Base-by-base conservation (phyloP, 2,888 invertebrate genomes). In the Apantesis nais region DNA sequence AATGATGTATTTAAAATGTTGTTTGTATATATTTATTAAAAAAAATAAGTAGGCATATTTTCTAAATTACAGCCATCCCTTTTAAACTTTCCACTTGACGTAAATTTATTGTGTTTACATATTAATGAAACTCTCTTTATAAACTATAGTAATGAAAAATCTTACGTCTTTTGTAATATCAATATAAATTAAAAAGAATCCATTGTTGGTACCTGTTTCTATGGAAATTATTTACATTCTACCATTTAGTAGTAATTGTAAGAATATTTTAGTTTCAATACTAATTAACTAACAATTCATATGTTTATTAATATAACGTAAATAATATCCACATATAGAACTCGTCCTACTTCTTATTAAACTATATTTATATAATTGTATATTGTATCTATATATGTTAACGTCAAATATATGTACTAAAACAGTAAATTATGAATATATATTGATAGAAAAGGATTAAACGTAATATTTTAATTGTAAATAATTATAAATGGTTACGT, bases 171-270 rank as follows among this genome's bases (percentile, higher is more conserved):
- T 37, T 48, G 19, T 66, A 66, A 70, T 44, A 37, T 29, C n/a
- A n/a, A n/a, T n/a, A n/a, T n/a, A n/a, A n/a, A n/a, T 2, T 58
- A 60, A 62, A 68, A 74, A 68, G 52, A 70, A 73, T 77, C 73
- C 70, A 79, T 83, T 58, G 52, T 74, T 78, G 67, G 81, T 84
- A 85, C 85, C 86, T 85, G 86, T 79, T 71, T 79, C 66, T 74
- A 71, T 73, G 34, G 70, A 77, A 75, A 74, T 66, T 75, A 76
- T 68, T 78, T 78, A 80, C 64, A 55, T 62, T 58, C 12, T 79
- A 72, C 22, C 44, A 44, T 25, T n/a, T 73, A 74, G 71, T n/a
- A 61, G 39, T 76, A 72, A 25, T n/a, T 62, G 11, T 73, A 76
- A 41, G 19, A 67, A 19, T 74, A 73, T 73, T 66, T 72, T 73